Conservation (phyloP, 2,888 invertebrate genomes). For the Callinectes sapidus region DNA sequence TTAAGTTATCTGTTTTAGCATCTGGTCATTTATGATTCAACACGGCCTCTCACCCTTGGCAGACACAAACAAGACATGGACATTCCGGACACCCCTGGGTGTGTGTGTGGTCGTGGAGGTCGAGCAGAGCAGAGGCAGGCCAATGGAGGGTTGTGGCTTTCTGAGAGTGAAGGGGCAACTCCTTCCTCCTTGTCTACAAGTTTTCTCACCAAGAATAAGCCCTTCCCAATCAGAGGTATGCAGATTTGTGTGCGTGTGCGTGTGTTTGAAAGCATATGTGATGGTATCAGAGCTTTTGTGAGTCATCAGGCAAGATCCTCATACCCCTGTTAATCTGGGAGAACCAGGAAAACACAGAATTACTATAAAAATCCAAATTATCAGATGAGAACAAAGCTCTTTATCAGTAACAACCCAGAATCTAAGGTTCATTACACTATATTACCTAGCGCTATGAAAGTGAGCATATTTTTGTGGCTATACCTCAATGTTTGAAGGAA, state of each 20-base stretch:
- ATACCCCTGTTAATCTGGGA: neutral
- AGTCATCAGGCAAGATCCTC: too few relatives aligned
- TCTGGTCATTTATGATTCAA: neutral
- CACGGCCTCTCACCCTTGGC: neutral
- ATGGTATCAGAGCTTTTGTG: too few relatives aligned
- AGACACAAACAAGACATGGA: conserved; percentile 55
- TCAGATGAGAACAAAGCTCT: neutral
- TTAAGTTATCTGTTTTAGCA: neutral
- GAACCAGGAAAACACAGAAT: neutral
- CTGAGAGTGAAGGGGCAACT: conserved; percentile 30
- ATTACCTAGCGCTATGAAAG: neutral
- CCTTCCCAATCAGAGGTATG: conserved; percentile 65
- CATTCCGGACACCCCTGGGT: conserved; percentile 58
- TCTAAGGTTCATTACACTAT: neutral
- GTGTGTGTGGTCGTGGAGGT: conserved; percentile 62
- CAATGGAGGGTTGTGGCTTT: conserved; percentile 38
- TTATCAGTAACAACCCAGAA: neutral
- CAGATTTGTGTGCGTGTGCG: neutral
- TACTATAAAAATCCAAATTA: neutral
- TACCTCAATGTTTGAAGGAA: neutral
- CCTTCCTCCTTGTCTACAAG: conserved; percentile 62
- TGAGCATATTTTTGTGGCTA: neutral
- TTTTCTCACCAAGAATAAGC: conserved; percentile 61
- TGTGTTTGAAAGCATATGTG: too few relatives aligned
- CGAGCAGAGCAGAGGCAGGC: conserved; percentile 30